Evolutionary conservation across 1,140 invertebrate genomes (phyloP), one percentile per base, ranked within the genome.

Genomic region (Aphidius gifuensis): DNA sequence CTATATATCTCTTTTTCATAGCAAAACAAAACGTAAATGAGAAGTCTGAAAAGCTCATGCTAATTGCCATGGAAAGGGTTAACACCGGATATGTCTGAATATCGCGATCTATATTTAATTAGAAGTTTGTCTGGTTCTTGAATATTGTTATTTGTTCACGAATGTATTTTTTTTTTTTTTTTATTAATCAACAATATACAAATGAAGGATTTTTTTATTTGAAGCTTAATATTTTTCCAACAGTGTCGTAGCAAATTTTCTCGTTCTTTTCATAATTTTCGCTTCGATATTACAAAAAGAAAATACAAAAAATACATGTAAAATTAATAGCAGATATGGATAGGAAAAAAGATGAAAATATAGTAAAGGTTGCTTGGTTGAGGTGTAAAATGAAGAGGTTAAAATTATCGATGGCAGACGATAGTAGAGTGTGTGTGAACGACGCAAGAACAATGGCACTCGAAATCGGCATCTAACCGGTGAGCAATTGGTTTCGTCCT

Each of bases 361-460:
- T 32, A 32, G 23, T 2, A 32, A 32, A 32, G 23, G 2, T 32
- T 32, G 23, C 23, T 32, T 32, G 21, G 58, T 46, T 32, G 54
- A 43, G 58, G 45, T 23, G 55, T 68, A 66, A 65, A 67, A 64
- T 60, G 65, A 64, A 42, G 62, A 39, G 60, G 64, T 69, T 68
- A 75, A 75, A 75, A 73, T 75, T 73, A 74, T 69, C 65, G 72
- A 71, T 68, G 66, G 64, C 63, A 64, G 64, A 42, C 59, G 65
- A 60, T 42, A 48, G 56, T 21, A 32, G 69, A 73, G 70, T 73
- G 70, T 76, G 73, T 79, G 78, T 70, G 73, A 77, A 77, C 78
- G 78, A 80, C 77, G 77, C 74, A 79, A 78, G 77, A 80, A 80
- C 78, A 80, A 80, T 80, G 75, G 72, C 64, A 68, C 70, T 71